Base-by-base conservation (phyloP, 1,140 invertebrate genomes). In the Lordiphosa stackelbergi region DNA sequence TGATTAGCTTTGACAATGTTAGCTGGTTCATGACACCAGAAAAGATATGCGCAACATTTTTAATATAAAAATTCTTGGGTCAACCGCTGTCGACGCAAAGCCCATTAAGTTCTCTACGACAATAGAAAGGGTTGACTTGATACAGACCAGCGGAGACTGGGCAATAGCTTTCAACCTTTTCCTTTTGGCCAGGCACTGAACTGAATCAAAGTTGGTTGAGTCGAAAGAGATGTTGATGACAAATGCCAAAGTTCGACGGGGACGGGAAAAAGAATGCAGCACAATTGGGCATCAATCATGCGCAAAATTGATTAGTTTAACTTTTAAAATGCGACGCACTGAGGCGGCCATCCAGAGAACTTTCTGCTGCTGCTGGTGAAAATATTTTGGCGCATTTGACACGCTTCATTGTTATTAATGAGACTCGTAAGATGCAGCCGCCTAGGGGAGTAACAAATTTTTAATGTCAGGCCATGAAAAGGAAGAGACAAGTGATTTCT, bases 201-300 rank as follows among this genome's bases (percentile, higher is more conserved):
- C 71, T 49, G 75, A 64, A 68, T 66, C 49, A 74, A 71, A 61
- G 35, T 74, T 40, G 37, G 28, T 19, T 10, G 8, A 41, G 52
- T 46, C n/a, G 5, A 12, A 42, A 13, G 34, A 36, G 24, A 55
- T 42, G 35, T 43, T 49, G 65, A 69, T 68, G 65, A 69, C 65
- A 59, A 69, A 53, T 68, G 63, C 47, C 56, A 60, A 35, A 35
- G 11, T 3, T 13, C 13, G 9, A 16, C 13, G 37, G 19, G 35
- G 9, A 28, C n/a, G 47, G 31, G 37, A 47, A 60, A 73, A 71
- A 81, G 74, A 81, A 81, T 81, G 75, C 75, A 81, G 59, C 71
- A 65, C 75, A 72, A 81, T 83, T 83, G 75, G 68, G 75, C 75
- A 81, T 81, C 75, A 79, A 79, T 83, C 75, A 79, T 75, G 75